Evolutionary conservation across 2,797 vertebrate genomes (phyloP).

Genomic region (Diplodus puntazzo): DNA sequence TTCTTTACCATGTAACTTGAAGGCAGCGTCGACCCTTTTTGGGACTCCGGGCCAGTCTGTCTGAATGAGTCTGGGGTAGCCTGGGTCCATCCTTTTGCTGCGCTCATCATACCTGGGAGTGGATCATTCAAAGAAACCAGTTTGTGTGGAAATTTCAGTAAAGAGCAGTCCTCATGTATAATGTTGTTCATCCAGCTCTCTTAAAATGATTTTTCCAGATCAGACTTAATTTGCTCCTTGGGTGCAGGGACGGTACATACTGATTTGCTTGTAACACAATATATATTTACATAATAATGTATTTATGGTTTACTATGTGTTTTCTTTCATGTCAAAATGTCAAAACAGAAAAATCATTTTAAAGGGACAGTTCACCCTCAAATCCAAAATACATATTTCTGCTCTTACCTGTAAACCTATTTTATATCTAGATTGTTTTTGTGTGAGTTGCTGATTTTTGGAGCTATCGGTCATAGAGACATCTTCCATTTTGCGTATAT

Average conservation of each 20-base stretch:
- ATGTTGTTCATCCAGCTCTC: not conserved
- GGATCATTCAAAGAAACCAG: not conserved
- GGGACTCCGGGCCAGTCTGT: constrained; percentile 71
- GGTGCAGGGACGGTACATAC: not conserved
- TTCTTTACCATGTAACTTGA: constrained; percentile 72
- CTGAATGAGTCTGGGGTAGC: constrained; percentile 74
- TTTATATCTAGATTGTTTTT: too few species aligned
- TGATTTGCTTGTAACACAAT: not conserved
- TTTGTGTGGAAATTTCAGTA: not conserved
- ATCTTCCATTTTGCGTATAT: too few species aligned
- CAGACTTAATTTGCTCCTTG: not conserved
- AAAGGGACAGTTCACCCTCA: not conserved
- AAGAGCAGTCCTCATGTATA: not conserved
- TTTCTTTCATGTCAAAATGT: constrained; percentile 1
- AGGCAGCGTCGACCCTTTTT: constrained; percentile 70
- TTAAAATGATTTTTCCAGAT: not conserved
- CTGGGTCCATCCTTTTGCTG: constrained; percentile 69
- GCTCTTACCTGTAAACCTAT: too few species aligned
- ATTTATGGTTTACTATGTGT: not conserved
- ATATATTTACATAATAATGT: not conserved
- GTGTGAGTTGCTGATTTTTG: too few species aligned
- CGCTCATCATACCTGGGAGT: constrained; percentile 73
- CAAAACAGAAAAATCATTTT: not conserved
- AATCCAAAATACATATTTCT: too few species aligned
- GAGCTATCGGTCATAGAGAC: too few species aligned